A percentile compares a stretch with the other conserved stretches of the same genome.
phyloP scores from a whole-genome alignment of 2,888 invertebrate genomes.

The Bombylius discolor region DNA sequence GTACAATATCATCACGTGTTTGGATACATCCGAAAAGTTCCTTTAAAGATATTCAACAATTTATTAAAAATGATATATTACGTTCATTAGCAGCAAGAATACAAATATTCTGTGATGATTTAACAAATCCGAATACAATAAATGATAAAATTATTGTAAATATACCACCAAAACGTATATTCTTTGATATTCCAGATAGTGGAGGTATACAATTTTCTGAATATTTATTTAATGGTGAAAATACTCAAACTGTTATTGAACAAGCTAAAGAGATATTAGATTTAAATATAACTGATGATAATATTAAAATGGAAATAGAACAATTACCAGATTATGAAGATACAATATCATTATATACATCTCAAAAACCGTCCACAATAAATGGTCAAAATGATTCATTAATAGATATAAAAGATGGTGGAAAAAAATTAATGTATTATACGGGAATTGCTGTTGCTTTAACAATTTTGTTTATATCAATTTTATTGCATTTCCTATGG shows the following conservation, averaged over 20 bases:
- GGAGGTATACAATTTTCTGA: slow-evolving; percentile 64
- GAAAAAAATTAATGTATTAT: slow-evolving; percentile 23
- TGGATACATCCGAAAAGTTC: slow-evolving; percentile 66
- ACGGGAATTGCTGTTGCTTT: slow-evolving; percentile 48
- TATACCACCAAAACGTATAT: slow-evolving; percentile 77
- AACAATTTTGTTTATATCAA: slow-evolving; percentile 47
- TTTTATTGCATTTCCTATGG: slow-evolving; percentile 42
- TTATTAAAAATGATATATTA: slow-evolving; percentile 71
- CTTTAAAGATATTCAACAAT: slow-evolving; percentile 55
- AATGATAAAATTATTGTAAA: slow-evolving; percentile 48
- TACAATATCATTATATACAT: slow-evolving; percentile 32
- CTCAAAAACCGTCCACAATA: not conserved
- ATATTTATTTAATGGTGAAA: slow-evolving; percentile 85
- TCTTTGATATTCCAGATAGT: slow-evolving; percentile 52
- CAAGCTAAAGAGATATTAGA: slow-evolving; percentile 74
- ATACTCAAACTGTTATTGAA: slow-evolving; percentile 57
- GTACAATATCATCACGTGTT: slow-evolving; percentile 42
- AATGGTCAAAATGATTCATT: not conserved
- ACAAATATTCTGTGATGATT: slow-evolving; percentile 85
- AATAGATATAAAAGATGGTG: not conserved
- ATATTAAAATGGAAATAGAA: slow-evolving; percentile 61
- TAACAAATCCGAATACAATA: slow-evolving; percentile 42
- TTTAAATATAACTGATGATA: slow-evolving; percentile 54
- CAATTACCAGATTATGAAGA: slow-evolving; percentile 53
- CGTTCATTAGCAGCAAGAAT: slow-evolving; percentile 73